Evolutionary conservation across 1,140 invertebrate species (phyloP), one percentile per base, ranked within the genome.

Genomic region (Drosophila prosaltans): DNA sequence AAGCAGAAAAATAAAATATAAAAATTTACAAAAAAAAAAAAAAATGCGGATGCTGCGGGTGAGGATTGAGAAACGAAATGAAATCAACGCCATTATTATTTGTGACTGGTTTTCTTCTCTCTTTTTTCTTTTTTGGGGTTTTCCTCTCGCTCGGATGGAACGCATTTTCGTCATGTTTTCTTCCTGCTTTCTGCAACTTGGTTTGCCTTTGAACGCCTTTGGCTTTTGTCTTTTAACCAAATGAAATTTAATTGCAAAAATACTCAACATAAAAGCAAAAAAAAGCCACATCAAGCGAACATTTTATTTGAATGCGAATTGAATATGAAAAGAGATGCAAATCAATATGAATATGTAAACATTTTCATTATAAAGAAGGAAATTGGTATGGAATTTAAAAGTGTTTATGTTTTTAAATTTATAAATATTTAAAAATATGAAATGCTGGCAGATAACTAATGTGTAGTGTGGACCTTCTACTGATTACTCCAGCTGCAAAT

Each of bases 71-170:
- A 70, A 77, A 77, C 64, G 74, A 79, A 86, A 79, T 86, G 76
- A 82, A 86, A 88, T 86, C 83, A 86, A 88, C 79, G 82, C 82
- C 79, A 74, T 82, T 88, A 82, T 86, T 88, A 86, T 80, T 88
- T 86, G 58, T 77, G 66, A 41, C 45, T 77, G 48, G 74, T 70
- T 64, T n/a, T 10, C 65, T 30, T 54, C 10, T 30, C 28, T 4
- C 16, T 51, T 36, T 10, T 11, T 36, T 57, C 58, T 32, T 28
- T 4, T 72, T 64, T 60, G 51, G 55, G 21, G 65, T 61, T 45
- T 69, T 54, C 41, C 48, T 16, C 41, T 55, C 48, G 60, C 63
- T 24, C 26, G 10, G 43, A 73, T 26, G 45, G 45, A 75, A 72
- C 74, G 65, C 65, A 45, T 40, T 68, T 77, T 78, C 32, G 61